Base-by-base conservation (phyloP, 2,888 invertebrate species). In the Megastigmus dorsalis region DNA sequence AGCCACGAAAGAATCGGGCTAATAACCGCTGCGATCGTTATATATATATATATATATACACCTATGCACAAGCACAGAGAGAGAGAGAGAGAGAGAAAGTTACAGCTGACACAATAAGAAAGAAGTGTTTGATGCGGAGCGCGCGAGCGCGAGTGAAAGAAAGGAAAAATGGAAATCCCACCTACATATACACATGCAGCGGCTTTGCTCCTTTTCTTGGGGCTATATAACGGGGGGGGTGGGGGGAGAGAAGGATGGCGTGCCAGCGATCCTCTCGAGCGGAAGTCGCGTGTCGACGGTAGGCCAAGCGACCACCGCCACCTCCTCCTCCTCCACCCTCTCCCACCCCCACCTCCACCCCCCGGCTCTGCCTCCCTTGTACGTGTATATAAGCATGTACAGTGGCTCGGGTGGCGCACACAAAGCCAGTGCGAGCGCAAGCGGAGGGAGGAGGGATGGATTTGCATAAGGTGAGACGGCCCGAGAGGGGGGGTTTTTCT, bases 271-370 rank as follows among this genome's bases (percentile, higher is more conserved):
- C 23, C 57, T 80, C 82, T 80, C 80, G 77, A 79, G 84, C 86
- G 87, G 87, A 87, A 87, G 87, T 87, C 86, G 87, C 87, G 87
- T 87, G 87, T 84, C 86, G 84, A 80, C 84, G 84, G 81, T 60
- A 74, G 48, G 71, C 71, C 78, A 78, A 77, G 28, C 48, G 38
- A 38, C 79, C 78, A 77, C 79, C 77, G 74, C 70, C 78, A 68
- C 71, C 79, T 71, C 69, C 74, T 63, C 59, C 74, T 74, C 70
- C 78, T 75, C 78, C 45, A 74, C 67, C 63, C 71, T 63, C 72
- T 52, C 66, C 59, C 57, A 66, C 57, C 62, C 38, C 62, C 26
- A n/a, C 69, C 74, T 63, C 59, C 74, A 73, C 70, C 78, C 74
- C 78, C 45, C 74, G 65, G 60, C 71, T 63, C 72, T 52, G 63